Conservation (phyloP, 2,113 vertebrate genomes). For the Mystacornis crossleyi region DNA sequence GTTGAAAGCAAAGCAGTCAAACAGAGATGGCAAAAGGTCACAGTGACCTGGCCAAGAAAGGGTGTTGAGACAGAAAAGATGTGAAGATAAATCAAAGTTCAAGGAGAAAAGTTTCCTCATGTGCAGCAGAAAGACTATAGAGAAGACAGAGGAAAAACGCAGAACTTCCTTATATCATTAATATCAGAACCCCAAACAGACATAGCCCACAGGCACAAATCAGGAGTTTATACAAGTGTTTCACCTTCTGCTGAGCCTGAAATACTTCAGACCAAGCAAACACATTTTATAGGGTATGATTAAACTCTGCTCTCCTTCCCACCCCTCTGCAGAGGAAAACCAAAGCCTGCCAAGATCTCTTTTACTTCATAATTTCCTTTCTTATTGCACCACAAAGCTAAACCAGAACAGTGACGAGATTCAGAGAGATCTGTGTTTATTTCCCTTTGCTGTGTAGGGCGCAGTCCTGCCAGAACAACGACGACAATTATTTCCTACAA, state of each 20-base stretch:
- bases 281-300: not conserved
- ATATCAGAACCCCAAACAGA: not conserved
- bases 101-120: not conserved
- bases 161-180: not conserved
- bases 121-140: not conserved
- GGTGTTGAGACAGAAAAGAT: not conserved
- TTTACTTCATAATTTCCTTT: not conserved
- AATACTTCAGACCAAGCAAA: not conserved
- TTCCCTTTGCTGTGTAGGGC: not conserved
- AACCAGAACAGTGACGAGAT: not conserved
- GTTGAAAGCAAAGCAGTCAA: not conserved
- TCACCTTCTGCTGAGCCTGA: not conserved
- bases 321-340: not conserved
- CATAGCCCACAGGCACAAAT: not conserved
- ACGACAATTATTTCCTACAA: constrained; percentile 54
- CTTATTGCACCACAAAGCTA: not conserved
- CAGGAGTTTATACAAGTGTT: not conserved
- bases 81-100: not conserved
- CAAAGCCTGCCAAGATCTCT: not conserved
- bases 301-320: not conserved
- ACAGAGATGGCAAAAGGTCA: not conserved
- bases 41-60: not conserved
- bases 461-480: not conserved
- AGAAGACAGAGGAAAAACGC: not conserved
- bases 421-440: not conserved